Evolutionary conservation across 2,888 invertebrate genomes (phyloP).

Genomic region (Ophion costatus): DNA sequence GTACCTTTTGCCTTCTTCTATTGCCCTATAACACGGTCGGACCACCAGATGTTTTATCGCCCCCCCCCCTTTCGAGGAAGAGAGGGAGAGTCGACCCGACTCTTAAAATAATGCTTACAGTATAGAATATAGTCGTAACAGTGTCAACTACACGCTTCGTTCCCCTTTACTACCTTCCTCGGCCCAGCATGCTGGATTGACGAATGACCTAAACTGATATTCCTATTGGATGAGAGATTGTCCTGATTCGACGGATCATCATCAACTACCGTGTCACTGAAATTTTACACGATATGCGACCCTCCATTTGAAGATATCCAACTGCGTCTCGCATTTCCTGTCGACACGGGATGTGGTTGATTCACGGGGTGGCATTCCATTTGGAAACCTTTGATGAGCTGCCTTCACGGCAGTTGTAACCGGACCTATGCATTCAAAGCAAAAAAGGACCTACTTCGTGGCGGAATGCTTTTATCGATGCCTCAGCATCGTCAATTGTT

Average conservation of each 20-base stretch:
- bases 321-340: background rate
- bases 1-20: constrained; percentile 71
- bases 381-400: background rate
- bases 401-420: background rate
- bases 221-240: background rate
- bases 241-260: background rate
- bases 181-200: background rate
- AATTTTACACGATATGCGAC: background rate
- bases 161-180: background rate
- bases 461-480: too few relatives aligned
- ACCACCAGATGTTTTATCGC: constrained; percentile 73
- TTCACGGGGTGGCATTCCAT: background rate
- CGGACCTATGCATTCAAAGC: background rate
- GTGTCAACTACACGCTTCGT: constrained; percentile 32
- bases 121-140: constrained; percentile 33
- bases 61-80: constrained; percentile 12
- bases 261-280: background rate
- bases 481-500: too few relatives aligned
- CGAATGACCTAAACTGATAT: background rate
- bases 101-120: constrained; percentile 51
- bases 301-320: background rate
- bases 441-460: background rate
- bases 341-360: background rate
- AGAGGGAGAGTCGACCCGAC: constrained; percentile 29
- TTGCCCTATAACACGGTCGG: constrained; percentile 68